phyloP scores from a whole-genome alignment of 1,140 invertebrate genomes.

The Nautilus pompilius region DNA sequence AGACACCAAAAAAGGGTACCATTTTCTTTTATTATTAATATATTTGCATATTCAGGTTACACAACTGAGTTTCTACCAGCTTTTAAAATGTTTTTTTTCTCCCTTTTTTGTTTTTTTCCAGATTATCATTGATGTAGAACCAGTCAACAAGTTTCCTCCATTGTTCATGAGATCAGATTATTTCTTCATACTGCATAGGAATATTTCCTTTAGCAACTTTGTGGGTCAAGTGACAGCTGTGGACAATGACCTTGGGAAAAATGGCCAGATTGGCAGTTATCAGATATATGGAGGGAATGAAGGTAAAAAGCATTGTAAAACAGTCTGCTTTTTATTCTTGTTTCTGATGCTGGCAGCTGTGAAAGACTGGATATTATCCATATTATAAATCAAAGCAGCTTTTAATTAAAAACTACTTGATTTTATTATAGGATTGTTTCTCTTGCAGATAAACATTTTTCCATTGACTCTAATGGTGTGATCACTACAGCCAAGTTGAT shows the following conservation, averaged over 20 bases:
- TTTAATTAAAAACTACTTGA: too few relatives aligned
- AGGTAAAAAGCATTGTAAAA: too few relatives aligned
- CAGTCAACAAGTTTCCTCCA: background rate
- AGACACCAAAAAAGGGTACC: too few relatives aligned
- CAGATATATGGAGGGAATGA: constrained; percentile 1
- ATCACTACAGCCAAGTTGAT: background rate
- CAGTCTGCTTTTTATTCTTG: too few relatives aligned
- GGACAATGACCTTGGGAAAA: background rate
- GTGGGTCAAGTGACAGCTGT: background rate
- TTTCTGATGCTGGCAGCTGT: too few relatives aligned
- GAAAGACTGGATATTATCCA: too few relatives aligned
- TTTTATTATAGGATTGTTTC: too few relatives aligned
- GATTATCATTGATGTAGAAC: background rate
- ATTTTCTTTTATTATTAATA: too few relatives aligned
- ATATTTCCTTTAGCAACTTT: background rate
- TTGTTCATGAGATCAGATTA: background rate
- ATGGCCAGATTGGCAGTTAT: background rate
- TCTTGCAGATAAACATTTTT: constrained; percentile 1
- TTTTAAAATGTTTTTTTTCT: background rate
- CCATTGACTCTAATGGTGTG: background rate
- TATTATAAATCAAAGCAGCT: too few relatives aligned
- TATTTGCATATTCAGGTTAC: too few relatives aligned
- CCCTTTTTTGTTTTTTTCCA: background rate
- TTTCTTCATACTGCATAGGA: background rate
- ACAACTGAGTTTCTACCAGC: background rate